Evolutionary conservation across 2,797 vertebrate species (phyloP), one percentile per base, ranked within the genome.

Genomic region (Macroramphosus scolopax): DNA sequence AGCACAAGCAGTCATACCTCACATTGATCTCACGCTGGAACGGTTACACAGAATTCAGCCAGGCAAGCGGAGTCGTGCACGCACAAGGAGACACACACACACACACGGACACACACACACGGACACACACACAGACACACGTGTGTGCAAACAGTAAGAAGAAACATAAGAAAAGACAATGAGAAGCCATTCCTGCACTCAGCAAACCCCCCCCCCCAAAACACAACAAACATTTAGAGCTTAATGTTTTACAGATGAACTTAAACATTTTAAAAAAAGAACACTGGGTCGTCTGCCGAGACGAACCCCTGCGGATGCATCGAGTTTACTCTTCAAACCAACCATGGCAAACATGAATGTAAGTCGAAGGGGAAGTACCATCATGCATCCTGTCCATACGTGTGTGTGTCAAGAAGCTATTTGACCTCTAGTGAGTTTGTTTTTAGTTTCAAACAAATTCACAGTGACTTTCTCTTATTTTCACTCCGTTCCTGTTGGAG

Each of bases 1-100:
- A 36, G 48, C 38, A 9, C 11, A 34, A 57, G 20, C 73, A 83
- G 67, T 65, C 87, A 17, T 92, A 93, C 92, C 92, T 92, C 82
- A 93, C 90, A 69, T 86, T 92, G 90, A 91, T 92, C 86, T 92
- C 91, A 83, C 91, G 91, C 91, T 92, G 90, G 78, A 75, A 85
- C 70, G 80, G 83, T 87, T 84, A 86, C 77, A 86, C 76, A 81
- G 82, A 80, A 85, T 88, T 88, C 85, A 78, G 85, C 81, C 85
- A 78, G 80, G 68, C 40, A 42, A 49, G 78, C 69, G 58, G 64
- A 50, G 75, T 57, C 71, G 77, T 68, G 80, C 72, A 83, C 51
- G 49, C 58, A 82, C 79, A 78, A 49, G 38, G 38, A 63, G 48
- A 77, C 49, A 71, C 48, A 65, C 52, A 26, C 34, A 64, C 52